Base-by-base conservation (phyloP, 2,113 vertebrate genomes). In the Microcebus griseorufus region DNA sequence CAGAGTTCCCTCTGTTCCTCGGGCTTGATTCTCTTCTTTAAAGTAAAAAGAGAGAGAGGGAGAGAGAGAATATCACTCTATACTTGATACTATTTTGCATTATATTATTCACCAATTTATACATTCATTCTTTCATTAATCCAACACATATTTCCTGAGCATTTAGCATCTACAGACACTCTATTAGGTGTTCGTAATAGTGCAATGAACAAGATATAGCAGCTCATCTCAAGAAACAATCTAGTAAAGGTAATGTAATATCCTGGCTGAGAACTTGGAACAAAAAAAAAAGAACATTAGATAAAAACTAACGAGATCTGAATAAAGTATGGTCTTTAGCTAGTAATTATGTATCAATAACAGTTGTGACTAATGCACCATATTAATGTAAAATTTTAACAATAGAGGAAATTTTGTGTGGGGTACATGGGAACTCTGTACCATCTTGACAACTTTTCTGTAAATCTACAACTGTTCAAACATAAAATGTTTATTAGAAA, bases 371-470 rank as follows among this genome's bases (percentile, higher is more conserved):
- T 91, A 86, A 91, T 81, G 29, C 55, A 23, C 25, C 39, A 82
- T 91, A 39, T 75, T 85, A 85, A 73, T 81, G 65, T 85, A 72
- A 93, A 84, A 25, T 70, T 18, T 64, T 51, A 55, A 62, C 37
- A 58, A 45, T 76, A 88, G n/a, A 67, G n/a, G 39, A 64, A 80
- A 90, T 58, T 58, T 12, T 20, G 5, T 73, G 6, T 13, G 4
- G 12, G 5, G 8, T 73, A 51, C 67, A 69, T 60, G 80, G 12
- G 34, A 90, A 84, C 37, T 70, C 8, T 58, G 42, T 67, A 75
- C 17, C 67, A 37, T 58, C 22, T 91, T 97, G 95, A 90, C 85
- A 98, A 97, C 92, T 94, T 90, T 97, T 88, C 88, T 73, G 65
- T 85, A 80, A 90, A 79, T 62, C 9, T 58, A 58, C 17, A 89